Percentiles rank a stretch among this genome's conserved stretches.
Evolutionary conservation across 2,888 invertebrate species (phyloP).

Genomic region (Pardosa pseudoannulata): DNA sequence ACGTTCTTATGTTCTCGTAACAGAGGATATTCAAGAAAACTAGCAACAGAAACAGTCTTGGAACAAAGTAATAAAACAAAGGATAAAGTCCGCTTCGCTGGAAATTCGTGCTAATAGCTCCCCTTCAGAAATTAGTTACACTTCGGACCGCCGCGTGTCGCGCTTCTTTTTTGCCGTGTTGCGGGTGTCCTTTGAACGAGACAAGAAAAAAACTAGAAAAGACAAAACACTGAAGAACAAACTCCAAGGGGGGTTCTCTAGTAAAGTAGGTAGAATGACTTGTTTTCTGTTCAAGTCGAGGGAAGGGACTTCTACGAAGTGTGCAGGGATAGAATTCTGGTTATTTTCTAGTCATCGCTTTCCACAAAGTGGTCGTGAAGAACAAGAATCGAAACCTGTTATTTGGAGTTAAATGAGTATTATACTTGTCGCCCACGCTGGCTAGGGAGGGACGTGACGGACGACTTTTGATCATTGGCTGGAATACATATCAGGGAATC

Average conservation of each 20-base stretch:
- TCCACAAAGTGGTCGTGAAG: background rate
- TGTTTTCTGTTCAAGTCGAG: background rate
- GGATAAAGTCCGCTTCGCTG: background rate
- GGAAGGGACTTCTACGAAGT: background rate
- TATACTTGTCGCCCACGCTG: background rate
- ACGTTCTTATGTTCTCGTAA: background rate
- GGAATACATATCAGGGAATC: no score
- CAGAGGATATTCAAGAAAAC: constrained; percentile 11
- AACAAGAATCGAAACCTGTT: background rate
- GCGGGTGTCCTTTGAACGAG: constrained; percentile 38
- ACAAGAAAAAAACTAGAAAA: background rate
- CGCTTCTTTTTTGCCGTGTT: background rate
- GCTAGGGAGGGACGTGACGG: no score
- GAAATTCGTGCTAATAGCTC: constrained; percentile 36
- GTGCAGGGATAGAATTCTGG: background rate
- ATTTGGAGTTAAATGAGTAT: background rate
- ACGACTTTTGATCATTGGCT: no score
- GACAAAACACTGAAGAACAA: background rate
- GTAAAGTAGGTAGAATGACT: background rate
- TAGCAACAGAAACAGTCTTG: background rate
- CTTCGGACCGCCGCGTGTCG: constrained; percentile 57
- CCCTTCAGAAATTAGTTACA: constrained; percentile 54
- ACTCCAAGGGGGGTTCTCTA: background rate
- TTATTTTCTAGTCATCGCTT: background rate
- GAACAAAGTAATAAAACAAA: background rate